Evolutionary conservation across 1,140 invertebrate species (phyloP).

Genomic region (Cataglyphis hispanica): DNA sequence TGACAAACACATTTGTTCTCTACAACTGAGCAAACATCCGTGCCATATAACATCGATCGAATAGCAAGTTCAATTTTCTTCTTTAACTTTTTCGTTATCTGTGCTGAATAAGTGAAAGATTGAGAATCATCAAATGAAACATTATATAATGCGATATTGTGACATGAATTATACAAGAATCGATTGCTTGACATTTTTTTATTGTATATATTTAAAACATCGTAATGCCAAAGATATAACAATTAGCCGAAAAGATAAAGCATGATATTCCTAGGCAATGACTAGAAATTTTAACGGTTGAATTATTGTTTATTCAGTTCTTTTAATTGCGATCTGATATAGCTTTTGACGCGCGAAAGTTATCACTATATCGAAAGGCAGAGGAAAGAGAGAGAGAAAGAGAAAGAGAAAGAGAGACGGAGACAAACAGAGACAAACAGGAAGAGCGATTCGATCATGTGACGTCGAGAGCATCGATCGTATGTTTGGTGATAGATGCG

Average conservation of each 20-base stretch:
- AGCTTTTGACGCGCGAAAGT: not conserved
- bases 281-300: not conserved
- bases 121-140: not conserved
- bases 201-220: constrained; percentile 5
- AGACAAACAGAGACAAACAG: not conserved
- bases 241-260: constrained; percentile 5
- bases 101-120: constrained; percentile 40
- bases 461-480: constrained; percentile 27
- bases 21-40: constrained; percentile 26
- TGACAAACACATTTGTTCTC: constrained; percentile 54
- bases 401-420: not conserved
- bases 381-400: not conserved
- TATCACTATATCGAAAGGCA: not conserved
- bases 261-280: not conserved
- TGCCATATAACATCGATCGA: constrained; percentile 36
- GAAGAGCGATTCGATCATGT: constrained; percentile 31
- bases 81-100: constrained; percentile 14
- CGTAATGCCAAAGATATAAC: not conserved
- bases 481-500: constrained; percentile 40
- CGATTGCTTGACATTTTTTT: constrained; percentile 26
- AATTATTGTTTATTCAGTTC: constrained; percentile 41
- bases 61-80: constrained; percentile 4
- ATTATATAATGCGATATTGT: constrained; percentile 5
- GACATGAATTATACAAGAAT: constrained; percentile 27
- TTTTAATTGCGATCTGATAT: not conserved